Evolutionary conservation across 2,113 vertebrate genomes (phyloP).

Genomic region (Myrmecobius fasciatus): DNA sequence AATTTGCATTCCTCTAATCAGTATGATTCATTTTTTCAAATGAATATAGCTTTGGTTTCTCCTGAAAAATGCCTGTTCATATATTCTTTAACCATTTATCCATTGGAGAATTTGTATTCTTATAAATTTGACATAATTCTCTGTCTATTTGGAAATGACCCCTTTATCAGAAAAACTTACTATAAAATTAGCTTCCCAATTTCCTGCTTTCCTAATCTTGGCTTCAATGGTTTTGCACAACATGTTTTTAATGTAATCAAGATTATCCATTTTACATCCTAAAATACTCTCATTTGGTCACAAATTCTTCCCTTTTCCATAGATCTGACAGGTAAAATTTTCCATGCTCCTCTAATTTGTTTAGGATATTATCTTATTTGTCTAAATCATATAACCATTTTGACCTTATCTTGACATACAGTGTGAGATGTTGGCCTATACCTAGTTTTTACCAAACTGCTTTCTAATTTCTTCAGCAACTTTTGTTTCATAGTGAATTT

Average conservation of each 20-base stretch:
- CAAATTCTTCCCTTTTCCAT: neutral
- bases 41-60: neutral
- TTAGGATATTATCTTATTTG: neutral
- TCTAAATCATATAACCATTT: neutral
- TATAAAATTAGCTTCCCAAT: neutral
- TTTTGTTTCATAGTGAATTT: neutral
- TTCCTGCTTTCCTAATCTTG: neutral
- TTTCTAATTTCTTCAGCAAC: neutral
- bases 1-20: neutral
- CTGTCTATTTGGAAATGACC: neutral
- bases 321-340: neutral
- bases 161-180: neutral
- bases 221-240: neutral
- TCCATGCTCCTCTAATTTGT: neutral
- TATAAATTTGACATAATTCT: neutral
- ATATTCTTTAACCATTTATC: neutral
- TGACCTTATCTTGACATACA: neutral
- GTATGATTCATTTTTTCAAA: neutral
- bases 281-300: neutral
- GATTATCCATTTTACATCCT: neutral
- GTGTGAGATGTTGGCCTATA: neutral
- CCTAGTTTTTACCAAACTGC: too few relatives aligned
- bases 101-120: too few relatives aligned
- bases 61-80: neutral
- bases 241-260: neutral